Base-by-base conservation (phyloP, 2,888 invertebrate species). In the Rugalucina vietnamica region DNA sequence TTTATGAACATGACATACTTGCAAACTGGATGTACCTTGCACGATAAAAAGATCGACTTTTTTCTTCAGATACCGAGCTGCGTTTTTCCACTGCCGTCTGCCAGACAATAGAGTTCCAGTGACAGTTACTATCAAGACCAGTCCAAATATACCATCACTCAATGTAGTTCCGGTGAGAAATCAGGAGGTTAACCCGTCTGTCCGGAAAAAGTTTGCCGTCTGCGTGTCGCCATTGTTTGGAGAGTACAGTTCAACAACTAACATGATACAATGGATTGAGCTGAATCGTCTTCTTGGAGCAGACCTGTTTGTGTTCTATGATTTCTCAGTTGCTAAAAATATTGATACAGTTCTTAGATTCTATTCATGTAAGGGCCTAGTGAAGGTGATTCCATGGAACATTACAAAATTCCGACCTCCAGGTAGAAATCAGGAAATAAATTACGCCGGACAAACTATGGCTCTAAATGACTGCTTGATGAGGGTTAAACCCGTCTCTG, bases 391-490 rank as follows among this genome's bases (percentile, higher is more conserved):
- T 2, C 91, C 87, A 2, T 94, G 94, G 94, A 82, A 90, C 27
- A 76, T 93, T 0, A 93, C 94, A 12, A 87, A 65, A 34, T 65
- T 65, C 18, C 57, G 57, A n/a, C 29, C 29, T 18, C 54, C 54
- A 8, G 65, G 65, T 5, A 1, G 10, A 32, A 65, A 8, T 21
- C 65, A 24, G 14, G 91, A 91, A 71, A 88, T 94, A 18, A 92
- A 93, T 89, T 93, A 94, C 81, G 91, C 92, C 79, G 94, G 91
- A 0, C 94, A 94, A 82, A 83, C 93, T 37, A 87, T 92, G 12
- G 91, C 93, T 5, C 88, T 93, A 78, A 93, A 93, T 81, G 94
- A 94, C 87, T 94, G 94, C 82, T 89, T 94, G 5, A 92, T 92
- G 80, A 84, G 94, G 43, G 85, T 88, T 73, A 88, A 90, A 84